A percentile compares a stretch with the other conserved stretches of the same genome.
phyloP scores from a whole-genome alignment of 1,140 invertebrate genomes.

The Atta colombica region DNA sequence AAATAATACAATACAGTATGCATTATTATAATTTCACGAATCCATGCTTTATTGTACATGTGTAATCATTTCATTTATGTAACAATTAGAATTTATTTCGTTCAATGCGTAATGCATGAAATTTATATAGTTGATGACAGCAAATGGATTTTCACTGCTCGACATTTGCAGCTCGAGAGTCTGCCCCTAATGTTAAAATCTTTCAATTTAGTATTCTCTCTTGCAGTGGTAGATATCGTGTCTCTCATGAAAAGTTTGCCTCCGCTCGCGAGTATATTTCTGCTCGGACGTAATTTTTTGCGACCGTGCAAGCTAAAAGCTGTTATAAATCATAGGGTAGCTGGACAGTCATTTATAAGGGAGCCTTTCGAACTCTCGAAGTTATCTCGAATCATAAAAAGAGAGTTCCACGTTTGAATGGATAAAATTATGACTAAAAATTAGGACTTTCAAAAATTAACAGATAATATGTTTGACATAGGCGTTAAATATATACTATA shows the following conservation, averaged over 20 bases:
- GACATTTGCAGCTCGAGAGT: slow-evolving; percentile 32
- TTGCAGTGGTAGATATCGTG: slow-evolving; percentile 49
- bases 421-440: slow-evolving; percentile 69
- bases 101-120: slow-evolving; percentile 23
- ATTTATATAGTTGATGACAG: slow-evolving; percentile 51
- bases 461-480: neutral
- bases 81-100: slow-evolving; percentile 42
- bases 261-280: slow-evolving; percentile 75
- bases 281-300: slow-evolving; percentile 81
- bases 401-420: slow-evolving; percentile 17
- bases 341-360: slow-evolving; percentile 82
- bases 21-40: slow-evolving; percentile 54
- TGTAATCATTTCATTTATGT: slow-evolving; percentile 46
- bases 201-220: slow-evolving; percentile 73
- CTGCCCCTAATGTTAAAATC: slow-evolving; percentile 48
- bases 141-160: slow-evolving; percentile 39
- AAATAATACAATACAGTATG: slow-evolving; percentile 50
- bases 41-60: slow-evolving; percentile 35
- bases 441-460: slow-evolving; percentile 19
- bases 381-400: slow-evolving; percentile 70
- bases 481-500: neutral
- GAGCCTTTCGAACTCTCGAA: slow-evolving; percentile 78
- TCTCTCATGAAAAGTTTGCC: slow-evolving; percentile 68
- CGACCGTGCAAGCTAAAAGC: slow-evolving; percentile 82
- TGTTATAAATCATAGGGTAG: slow-evolving; percentile 85